Evolutionary conservation across 2,888 invertebrate species (phyloP), one percentile per base, ranked within the genome.

Genomic region (Drosophila fulvimacula): DNA sequence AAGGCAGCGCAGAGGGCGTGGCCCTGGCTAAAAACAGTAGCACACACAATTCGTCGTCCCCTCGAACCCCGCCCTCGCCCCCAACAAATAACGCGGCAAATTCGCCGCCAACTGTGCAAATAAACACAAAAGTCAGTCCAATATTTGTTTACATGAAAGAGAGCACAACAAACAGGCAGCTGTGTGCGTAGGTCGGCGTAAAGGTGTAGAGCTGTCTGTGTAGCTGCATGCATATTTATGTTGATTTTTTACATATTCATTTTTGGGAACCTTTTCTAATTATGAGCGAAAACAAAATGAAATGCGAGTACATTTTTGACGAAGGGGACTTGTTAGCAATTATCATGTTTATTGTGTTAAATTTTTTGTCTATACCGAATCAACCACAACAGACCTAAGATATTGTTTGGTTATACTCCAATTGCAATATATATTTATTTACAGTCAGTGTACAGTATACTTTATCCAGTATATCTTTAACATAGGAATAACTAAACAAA

Each of bases 31-130:
- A 59, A 72, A 38, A 52, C 52, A 52, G 52, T 52, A 41, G 42
- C 55, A 52, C 38, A 39, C 30, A 19, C 36, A 19, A 11, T 30
- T n/a, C 39, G 5, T n/a, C 10, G 44, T 11, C 4, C n/a, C 24
- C 4, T n/a, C 24, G 9, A 4, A 1, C 7, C 44, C 27, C 10
- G 27, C n/a, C 5, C 27, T 10, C 17, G 5, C 15, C 27, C 17
- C 6, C 17, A 51, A 34, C 67, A 61, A 53, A 17, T 39, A 68
- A 66, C 53, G 53, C 60, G 65, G 80, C 77, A 79, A 83, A 84
- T 80, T 79, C 70, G 68, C 71, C 73, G 69, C 79, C 82, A 85
- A 83, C 85, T 83, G 83, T 82, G 81, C 77, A 83, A 85, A 85
- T 76, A 83, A 81, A 69, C 79, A 73, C 55, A 61, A 64, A 61